phyloP scores from a whole-genome alignment of 2,797 vertebrate species.

The Microchirus variegatus region DNA sequence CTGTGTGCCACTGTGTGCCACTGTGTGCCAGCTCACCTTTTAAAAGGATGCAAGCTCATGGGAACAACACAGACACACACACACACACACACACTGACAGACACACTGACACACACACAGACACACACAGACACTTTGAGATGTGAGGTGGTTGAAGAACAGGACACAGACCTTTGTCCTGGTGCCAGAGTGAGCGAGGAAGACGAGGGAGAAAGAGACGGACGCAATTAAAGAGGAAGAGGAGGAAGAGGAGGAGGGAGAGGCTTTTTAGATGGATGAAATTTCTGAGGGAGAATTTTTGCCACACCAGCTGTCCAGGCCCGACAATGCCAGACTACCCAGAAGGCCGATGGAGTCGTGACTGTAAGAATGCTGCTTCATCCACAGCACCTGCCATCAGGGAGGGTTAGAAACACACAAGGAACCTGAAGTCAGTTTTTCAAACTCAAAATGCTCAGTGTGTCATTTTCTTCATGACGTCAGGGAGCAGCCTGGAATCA shows the following conservation, averaged over 20 bases:
- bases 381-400: conserved; percentile 75
- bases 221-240: conserved; percentile 3
- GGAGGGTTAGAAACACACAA: conserved; percentile 13
- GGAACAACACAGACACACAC: background rate
- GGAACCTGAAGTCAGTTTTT: conserved; percentile 24
- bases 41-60: background rate
- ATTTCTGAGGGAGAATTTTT: conserved; percentile 58
- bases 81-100: too few relatives aligned
- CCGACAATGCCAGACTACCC: conserved; percentile 77
- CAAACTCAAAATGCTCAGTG: conserved; percentile 6
- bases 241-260: conserved; percentile 42
- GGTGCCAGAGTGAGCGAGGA: conserved; percentile 28
- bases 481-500: too few relatives aligned
- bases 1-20: conserved; percentile 33
- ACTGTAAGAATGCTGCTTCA: conserved; percentile 66
- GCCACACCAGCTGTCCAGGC: conserved; percentile 78
- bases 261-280: conserved; percentile 52
- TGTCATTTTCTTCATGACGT: conserved; percentile 18
- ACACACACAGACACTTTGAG: too few relatives aligned
- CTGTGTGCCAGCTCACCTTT: conserved; percentile 45
- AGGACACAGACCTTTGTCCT: conserved; percentile 38
- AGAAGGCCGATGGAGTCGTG: conserved; percentile 74
- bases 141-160: conserved; percentile 49
- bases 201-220: conserved; percentile 1
- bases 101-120: too few relatives aligned